Evolutionary conservation across 2,888 invertebrate species (phyloP).

Genomic region (Tetragonisca angustula): DNA sequence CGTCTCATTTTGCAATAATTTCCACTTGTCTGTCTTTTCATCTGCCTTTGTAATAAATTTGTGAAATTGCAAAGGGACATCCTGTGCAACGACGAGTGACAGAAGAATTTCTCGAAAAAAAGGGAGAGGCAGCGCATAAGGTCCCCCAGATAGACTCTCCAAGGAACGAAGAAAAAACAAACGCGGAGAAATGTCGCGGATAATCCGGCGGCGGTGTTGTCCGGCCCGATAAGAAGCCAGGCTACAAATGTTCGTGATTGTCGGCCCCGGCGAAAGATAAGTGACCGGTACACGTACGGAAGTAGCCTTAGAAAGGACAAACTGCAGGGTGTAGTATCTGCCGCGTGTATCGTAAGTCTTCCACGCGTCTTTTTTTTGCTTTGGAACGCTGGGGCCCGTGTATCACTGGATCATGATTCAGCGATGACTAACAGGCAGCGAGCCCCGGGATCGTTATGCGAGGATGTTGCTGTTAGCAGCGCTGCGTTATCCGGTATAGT

Average conservation of each 20-base stretch:
- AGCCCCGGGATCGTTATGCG: slow-evolving; percentile 54
- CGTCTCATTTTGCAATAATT: no score
- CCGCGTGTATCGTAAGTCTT: slow-evolving; percentile 61
- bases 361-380: slow-evolving; percentile 43
- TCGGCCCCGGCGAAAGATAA: slow-evolving; percentile 31
- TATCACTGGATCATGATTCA: slow-evolving; percentile 65
- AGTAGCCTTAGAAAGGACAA: slow-evolving; percentile 48
- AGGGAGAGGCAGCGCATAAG: no score
- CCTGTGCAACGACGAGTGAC: neutral
- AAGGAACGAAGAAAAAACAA: neutral
- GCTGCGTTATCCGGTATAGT: slow-evolving; percentile 53
- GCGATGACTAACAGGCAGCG: slow-evolving; percentile 70
- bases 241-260: slow-evolving; percentile 15
- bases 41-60: no score
- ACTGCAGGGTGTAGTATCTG: slow-evolving; percentile 55
- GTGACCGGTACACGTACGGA: slow-evolving; percentile 44
- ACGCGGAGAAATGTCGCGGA: neutral
- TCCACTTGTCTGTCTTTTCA: no score
- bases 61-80: no score
- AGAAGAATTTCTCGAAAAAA: neutral
- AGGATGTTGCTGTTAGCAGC: slow-evolving; percentile 46
- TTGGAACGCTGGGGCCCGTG: slow-evolving; percentile 43
- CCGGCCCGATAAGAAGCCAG: neutral
- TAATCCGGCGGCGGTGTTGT: neutral
- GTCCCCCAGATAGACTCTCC: neutral